Evolutionary conservation across 92 coral and sea anemone genomes (phyloP).

Genomic region (Phymanthus crucifer): DNA sequence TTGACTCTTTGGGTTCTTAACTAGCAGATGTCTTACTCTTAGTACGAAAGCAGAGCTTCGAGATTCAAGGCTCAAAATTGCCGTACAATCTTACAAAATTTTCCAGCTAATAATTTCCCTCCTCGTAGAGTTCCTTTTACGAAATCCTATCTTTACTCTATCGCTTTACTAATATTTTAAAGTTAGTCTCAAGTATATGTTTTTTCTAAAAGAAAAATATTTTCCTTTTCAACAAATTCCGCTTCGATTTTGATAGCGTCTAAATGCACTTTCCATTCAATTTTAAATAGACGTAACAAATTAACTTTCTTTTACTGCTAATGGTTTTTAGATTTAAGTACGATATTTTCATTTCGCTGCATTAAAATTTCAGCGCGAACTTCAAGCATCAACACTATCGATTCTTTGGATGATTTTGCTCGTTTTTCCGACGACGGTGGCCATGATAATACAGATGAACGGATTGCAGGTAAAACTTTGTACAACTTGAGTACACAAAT

Average conservation of each 20-base stretch:
- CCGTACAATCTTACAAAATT: background rate
- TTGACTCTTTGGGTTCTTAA: background rate
- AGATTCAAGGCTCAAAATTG: background rate
- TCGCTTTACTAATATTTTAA: too few relatives aligned
- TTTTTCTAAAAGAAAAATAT: too few relatives aligned
- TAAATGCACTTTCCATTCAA: too few relatives aligned
- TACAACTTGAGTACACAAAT: background rate
- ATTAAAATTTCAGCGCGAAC: slow-evolving; percentile 62
- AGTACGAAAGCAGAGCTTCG: background rate
- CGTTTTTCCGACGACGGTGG: slow-evolving; percentile 94
- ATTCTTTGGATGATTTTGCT: slow-evolving; percentile 89
- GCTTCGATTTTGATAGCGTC: too few relatives aligned
- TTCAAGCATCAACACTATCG: slow-evolving; percentile 86
- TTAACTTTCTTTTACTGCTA: background rate
- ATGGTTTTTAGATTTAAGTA: background rate
- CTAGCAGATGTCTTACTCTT: background rate
- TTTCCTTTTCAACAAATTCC: too few relatives aligned
- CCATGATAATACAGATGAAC: slow-evolving; percentile 75
- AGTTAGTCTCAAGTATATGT: too few relatives aligned
- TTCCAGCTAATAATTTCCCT: too few relatives aligned
- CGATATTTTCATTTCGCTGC: background rate
- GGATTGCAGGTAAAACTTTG: slow-evolving; percentile 67
- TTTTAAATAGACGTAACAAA: background rate
- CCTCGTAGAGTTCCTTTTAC: too few relatives aligned
- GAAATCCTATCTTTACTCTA: too few relatives aligned